Evolutionary conservation across 2,797 vertebrate genomes (phyloP), one percentile per base, ranked within the genome.

Genomic region (Neomorphus geoffroyi): DNA sequence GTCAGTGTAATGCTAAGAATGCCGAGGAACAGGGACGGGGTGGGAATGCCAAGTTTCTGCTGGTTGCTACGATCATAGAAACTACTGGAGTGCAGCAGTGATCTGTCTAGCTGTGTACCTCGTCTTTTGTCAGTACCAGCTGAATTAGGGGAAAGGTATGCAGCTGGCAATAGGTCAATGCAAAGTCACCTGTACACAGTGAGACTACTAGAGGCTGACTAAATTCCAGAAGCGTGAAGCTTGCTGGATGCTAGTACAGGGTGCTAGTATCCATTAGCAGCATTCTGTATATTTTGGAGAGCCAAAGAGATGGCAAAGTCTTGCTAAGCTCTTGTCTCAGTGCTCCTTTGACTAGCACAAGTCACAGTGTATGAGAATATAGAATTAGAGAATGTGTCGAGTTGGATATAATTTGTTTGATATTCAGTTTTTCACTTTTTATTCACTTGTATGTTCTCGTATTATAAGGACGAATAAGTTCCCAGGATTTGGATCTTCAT

Each of bases 1-100:
- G 97, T 95, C 97, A 96, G 89, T 80, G 80, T 71, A 87, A 70
- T 50, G 64, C 90, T 56, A 53, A 41, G 65, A 93, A 93, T 75
- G n/a, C 21, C 4, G 15, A 88, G 19, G 58, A 41, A 5, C 7
- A 16, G 7, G 3, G 27, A 0, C 72, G 10, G 46, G n/a, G 12
- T 19, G 16, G 4, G 4, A 21, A 30, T 6, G n/a, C 13, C 18
- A 6, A 13, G 3, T 57, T 86, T 12, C 58, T 30, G 10, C 6
- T 22, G 3, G 28, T 13, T 35, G 23, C 17, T 62, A 5, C 15
- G 5, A 18, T 54, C 19, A 5, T 2, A 69, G 37, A 19, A 32
- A 18, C 50, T 51, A 12, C 18, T 51, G 15, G 30, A 41, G 27
- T 7, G 6, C 9, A 15, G 66, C 32, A 26, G 35, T 3, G 5